Conservation (phyloP, 2,797 vertebrate species). For the Eupleurogrammus muticus region DNA sequence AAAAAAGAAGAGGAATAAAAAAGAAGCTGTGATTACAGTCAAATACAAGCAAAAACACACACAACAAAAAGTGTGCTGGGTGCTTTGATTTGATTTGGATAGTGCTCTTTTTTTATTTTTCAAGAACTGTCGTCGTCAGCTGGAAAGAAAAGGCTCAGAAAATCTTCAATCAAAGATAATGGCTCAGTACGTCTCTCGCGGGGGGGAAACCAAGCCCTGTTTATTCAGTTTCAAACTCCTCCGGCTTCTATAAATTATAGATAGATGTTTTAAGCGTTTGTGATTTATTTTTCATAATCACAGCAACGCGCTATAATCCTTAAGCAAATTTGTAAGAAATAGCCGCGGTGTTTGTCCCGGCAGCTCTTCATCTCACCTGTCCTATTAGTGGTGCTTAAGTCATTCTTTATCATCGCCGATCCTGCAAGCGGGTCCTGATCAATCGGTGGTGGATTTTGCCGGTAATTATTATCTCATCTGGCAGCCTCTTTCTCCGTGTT, state of each 20-base stretch:
- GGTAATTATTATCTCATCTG: conserved; percentile 33
- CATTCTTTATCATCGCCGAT: conserved; percentile 35
- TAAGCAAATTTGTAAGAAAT: conserved; percentile 29
- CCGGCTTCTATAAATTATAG: conserved; percentile 45
- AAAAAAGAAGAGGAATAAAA: no score
- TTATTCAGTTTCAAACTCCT: conserved; percentile 50
- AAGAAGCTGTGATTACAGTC: conserved; percentile 34
- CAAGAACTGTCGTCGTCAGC: conserved; percentile 6
- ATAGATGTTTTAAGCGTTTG: conserved; percentile 27
- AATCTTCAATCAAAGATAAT: conserved; percentile 52
- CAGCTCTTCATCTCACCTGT: conserved; percentile 21
- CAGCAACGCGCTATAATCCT: conserved; percentile 24
- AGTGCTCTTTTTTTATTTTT: conserved; percentile 25
- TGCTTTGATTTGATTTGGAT: conserved; percentile 42
- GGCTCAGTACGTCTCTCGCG: conserved; percentile 27
- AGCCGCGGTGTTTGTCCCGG: conserved; percentile 37
- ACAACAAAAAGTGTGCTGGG: conserved; percentile 14
- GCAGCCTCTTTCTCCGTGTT: conserved; percentile 3
- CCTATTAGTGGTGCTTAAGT: conserved; percentile 27
- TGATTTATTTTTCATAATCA: conserved; percentile 55
- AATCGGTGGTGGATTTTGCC: conserved; percentile 16
- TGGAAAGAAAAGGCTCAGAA: conserved; percentile 35
- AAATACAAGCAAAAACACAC: conserved; percentile 5
- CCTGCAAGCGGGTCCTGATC: conserved; percentile 15
- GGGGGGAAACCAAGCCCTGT: conserved; percentile 22